phyloP scores from a whole-genome alignment of 2,888 invertebrate species.

The Amphimallon solstitiale region DNA sequence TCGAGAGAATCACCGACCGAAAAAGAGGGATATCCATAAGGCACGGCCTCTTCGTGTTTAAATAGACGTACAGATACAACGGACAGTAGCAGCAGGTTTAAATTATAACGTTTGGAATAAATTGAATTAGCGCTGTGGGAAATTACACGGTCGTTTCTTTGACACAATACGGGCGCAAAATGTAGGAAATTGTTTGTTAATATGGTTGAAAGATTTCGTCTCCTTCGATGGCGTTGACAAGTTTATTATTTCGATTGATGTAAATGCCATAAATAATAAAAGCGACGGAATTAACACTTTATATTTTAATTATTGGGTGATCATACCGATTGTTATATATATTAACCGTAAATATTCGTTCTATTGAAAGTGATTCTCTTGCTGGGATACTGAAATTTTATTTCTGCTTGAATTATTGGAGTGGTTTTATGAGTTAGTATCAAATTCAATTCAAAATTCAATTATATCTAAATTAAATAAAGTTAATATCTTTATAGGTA shows the following conservation, averaged over 20 bases:
- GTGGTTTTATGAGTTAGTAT: too few species aligned
- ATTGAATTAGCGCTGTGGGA: conserved; percentile 50
- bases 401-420: too few species aligned
- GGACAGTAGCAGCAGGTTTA: conserved; percentile 39
- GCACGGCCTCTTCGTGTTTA: conserved; percentile 14
- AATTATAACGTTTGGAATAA: conserved; percentile 45
- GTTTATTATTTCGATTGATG: not conserved
- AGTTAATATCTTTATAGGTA: too few species aligned
- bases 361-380: too few species aligned
- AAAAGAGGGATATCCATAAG: conserved; percentile 6
- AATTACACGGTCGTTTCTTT: conserved; percentile 35
- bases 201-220: not conserved
- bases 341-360: too few species aligned
- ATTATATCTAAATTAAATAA: too few species aligned
- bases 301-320: too few species aligned
- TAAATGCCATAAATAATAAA: not conserved
- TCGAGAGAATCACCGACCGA: not conserved
- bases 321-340: too few species aligned
- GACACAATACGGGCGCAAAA: not conserved
- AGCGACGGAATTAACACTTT: too few species aligned
- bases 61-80: conserved; percentile 36
- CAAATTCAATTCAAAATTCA: too few species aligned
- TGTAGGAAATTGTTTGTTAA: not conserved
- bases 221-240: too few species aligned
- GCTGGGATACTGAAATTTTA: too few species aligned